Evolutionary conservation across 2,888 invertebrate genomes (phyloP).

Genomic region (Dichetophora obliterata): DNA sequence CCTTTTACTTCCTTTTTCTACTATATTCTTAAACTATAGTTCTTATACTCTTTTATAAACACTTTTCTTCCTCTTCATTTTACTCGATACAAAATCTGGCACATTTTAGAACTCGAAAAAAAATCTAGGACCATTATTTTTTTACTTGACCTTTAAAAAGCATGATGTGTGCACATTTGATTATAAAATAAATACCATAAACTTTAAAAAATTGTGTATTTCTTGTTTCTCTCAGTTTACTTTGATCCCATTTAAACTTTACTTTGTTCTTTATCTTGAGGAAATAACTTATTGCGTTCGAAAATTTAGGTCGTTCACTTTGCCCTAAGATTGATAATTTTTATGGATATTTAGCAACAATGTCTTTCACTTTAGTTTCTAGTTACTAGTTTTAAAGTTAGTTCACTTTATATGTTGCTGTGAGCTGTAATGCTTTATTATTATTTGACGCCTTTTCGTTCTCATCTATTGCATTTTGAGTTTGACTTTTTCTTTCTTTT

Average conservation of each 20-base stretch:
- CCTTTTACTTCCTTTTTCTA: neutral
- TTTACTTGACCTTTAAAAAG: neutral
- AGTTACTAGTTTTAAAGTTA: no score
- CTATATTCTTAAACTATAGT: no score
- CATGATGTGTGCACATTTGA: neutral
- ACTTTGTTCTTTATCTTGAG: no score
- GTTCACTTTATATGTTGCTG: no score
- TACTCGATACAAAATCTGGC: neutral
- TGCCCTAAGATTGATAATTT: no score
- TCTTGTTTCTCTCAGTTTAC: neutral
- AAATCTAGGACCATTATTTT: neutral
- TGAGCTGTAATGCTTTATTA: no score
- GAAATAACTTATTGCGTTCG: no score
- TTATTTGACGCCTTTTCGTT: no score
- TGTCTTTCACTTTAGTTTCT: no score
- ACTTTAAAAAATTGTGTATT: neutral
- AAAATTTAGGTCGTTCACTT: no score
- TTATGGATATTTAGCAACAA: no score
- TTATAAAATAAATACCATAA: slow-evolving; percentile 12
- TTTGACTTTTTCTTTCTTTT: neutral
- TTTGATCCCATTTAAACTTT: no score
- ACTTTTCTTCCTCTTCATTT: neutral
- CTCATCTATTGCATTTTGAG: neutral
- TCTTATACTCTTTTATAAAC: neutral
- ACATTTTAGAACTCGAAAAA: neutral